Conservation (phyloP, 2,888 invertebrate genomes). For the Amphipyra berbera region DNA sequence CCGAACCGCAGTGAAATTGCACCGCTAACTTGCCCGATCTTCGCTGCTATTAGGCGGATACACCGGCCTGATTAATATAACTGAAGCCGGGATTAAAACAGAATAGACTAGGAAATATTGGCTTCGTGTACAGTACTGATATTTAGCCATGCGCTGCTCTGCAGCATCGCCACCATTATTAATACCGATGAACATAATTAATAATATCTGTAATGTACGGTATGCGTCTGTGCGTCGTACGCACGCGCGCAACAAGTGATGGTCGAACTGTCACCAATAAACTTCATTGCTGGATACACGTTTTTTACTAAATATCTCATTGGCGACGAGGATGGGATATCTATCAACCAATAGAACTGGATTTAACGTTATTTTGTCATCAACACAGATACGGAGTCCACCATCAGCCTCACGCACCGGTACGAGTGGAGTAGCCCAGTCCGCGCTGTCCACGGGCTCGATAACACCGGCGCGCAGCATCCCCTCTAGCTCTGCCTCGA, state of each 20-base stretch:
- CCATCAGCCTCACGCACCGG: slow-evolving; percentile 54
- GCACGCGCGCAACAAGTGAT: too few relatives aligned
- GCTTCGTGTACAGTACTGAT: too few relatives aligned
- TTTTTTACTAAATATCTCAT: too few relatives aligned
- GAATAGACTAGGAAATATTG: background rate
- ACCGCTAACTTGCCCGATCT: slow-evolving; percentile 9
- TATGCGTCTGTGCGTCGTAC: too few relatives aligned
- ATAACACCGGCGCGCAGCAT: slow-evolving; percentile 50
- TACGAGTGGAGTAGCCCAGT: slow-evolving; percentile 57
- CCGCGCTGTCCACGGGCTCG: slow-evolving; percentile 56
- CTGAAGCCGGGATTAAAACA: background rate
- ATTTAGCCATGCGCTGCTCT: too few relatives aligned
- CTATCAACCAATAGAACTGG: slow-evolving; percentile 4
- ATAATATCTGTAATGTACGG: too few relatives aligned
- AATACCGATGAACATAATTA: too few relatives aligned
- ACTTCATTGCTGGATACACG: too few relatives aligned
- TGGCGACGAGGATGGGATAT: too few relatives aligned
- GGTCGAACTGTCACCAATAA: too few relatives aligned
- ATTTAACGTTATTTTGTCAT: slow-evolving; percentile 52
- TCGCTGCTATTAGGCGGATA: slow-evolving; percentile 9
- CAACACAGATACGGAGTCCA: slow-evolving; percentile 49
- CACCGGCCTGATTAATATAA: slow-evolving; percentile 1
- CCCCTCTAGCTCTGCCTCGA: slow-evolving; percentile 30
- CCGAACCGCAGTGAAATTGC: slow-evolving; percentile 33
- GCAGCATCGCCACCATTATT: too few relatives aligned